phyloP scores from a whole-genome alignment of 1,140 invertebrate species.

The Danaus plexippus region DNA sequence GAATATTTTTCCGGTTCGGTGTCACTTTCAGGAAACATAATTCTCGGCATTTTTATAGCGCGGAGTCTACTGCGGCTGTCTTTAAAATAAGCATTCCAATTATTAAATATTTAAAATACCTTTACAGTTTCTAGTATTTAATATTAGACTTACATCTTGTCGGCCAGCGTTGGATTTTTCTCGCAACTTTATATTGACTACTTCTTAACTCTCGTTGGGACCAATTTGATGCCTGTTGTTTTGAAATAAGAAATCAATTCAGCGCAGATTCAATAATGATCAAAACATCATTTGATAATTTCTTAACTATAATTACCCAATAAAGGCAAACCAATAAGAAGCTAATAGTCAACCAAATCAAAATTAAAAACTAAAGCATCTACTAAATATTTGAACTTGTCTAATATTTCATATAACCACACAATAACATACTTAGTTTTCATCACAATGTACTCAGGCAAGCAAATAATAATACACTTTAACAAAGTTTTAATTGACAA shows the following conservation, averaged over 20 bases:
- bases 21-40: slow-evolving; percentile 69
- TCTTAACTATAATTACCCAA: no score
- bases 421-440: no score
- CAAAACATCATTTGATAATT: not conserved
- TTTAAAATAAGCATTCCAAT: slow-evolving; percentile 20
- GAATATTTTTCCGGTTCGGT: slow-evolving; percentile 70
- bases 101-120: not conserved
- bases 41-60: slow-evolving; percentile 67
- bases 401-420: no score
- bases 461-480: no score
- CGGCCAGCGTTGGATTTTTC: slow-evolving; percentile 68
- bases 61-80: slow-evolving; percentile 57
- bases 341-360: no score
- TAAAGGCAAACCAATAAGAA: no score
- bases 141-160: slow-evolving; percentile 53
- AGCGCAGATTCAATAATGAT: not conserved
- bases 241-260: not conserved
- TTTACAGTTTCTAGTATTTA: no score
- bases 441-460: no score
- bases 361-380: no score
- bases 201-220: slow-evolving; percentile 62
- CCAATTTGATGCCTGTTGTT: slow-evolving; percentile 58
- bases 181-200: slow-evolving; percentile 67
- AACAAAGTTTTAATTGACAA: no score
- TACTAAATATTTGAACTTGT: no score